Evolutionary conservation across 2,113 vertebrate species (phyloP).

Genomic region (Neotoma lepida): DNA sequence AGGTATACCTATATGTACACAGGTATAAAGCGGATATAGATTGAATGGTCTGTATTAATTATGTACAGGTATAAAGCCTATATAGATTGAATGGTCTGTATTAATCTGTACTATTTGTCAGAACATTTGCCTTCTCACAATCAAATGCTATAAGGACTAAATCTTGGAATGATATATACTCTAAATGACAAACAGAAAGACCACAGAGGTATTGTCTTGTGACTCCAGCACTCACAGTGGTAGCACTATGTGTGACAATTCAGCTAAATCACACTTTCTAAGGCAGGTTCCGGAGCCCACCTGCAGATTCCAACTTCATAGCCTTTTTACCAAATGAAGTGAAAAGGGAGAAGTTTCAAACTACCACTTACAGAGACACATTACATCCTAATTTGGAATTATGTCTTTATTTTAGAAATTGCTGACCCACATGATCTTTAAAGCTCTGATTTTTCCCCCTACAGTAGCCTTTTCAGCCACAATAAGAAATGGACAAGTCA

Average conservation of each 20-base stretch:
- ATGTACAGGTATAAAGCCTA: neutral
- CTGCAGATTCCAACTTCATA: neutral
- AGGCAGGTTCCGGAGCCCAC: neutral
- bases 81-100: neutral
- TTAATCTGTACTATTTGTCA: neutral
- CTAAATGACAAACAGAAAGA: neutral
- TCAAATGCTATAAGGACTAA: neutral
- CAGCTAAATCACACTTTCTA: neutral
- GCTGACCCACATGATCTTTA: neutral
- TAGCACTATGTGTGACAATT: neutral
- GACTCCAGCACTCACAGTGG: neutral
- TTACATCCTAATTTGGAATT: neutral
- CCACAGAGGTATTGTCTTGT: neutral
- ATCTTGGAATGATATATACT: neutral
- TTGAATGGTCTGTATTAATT: neutral
- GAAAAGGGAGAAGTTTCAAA: neutral
- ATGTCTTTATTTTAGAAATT: neutral
- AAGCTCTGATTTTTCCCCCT: neutral
- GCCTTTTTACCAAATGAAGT: neutral
- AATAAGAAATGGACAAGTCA: neutral
- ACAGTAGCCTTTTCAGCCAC: neutral
- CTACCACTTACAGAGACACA: neutral
- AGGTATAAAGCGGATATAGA: neutral
- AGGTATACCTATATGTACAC: too few relatives aligned
- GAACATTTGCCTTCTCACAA: neutral